Base-by-base conservation (phyloP, 35 echinoderm and acorn worm species). In the Acanthaster planci region DNA sequence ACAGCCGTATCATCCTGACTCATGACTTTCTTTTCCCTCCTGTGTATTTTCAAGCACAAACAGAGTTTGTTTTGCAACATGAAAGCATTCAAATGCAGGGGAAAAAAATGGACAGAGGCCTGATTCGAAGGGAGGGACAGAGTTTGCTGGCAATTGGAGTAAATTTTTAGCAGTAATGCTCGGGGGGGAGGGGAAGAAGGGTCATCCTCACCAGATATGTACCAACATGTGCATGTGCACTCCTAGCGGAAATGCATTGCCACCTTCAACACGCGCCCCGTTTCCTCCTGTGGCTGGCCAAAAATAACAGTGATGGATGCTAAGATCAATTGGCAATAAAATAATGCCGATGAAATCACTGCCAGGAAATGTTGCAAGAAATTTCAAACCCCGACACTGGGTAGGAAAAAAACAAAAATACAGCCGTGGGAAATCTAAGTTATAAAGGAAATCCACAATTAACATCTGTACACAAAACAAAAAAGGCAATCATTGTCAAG, bases 1-100 rank as follows among this genome's bases (percentile, higher is more conserved):
- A 19, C 64, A 72, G 64, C 64, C 64, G 34, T 72, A 26, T 72
- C 64, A 72, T 72, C 64, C 64, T 72, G 64, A 72, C 64, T 72
- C 64, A 72, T 72, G 64, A 10, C 26, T 72, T 72, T 72, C 30
- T 26, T 72, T 10, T 12, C 42, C 42, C 42, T 47, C 12, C 4
- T 47, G n/a, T n/a, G n/a, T n/a, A n/a, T 47, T 47, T 47, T 47
- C 42, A 4, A 47, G 12, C 42, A 12, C 42, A 47, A 47, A 6
- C 42, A 19, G 34, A 30, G 64, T 72, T 72, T 72, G 64, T 72
- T 72, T 72, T 72, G 64, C 64, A 72, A 72, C 23, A 72, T 47
- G 42, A 47, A 47, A 47, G 42, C 42, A 72, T 27, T 26, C 30
- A 26, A 12, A 72, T 21, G 57, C 10, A 30, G 2, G 21, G 19